Evolutionary conservation across 2,113 vertebrate genomes (phyloP).

Genomic region (Panthera tigris): DNA sequence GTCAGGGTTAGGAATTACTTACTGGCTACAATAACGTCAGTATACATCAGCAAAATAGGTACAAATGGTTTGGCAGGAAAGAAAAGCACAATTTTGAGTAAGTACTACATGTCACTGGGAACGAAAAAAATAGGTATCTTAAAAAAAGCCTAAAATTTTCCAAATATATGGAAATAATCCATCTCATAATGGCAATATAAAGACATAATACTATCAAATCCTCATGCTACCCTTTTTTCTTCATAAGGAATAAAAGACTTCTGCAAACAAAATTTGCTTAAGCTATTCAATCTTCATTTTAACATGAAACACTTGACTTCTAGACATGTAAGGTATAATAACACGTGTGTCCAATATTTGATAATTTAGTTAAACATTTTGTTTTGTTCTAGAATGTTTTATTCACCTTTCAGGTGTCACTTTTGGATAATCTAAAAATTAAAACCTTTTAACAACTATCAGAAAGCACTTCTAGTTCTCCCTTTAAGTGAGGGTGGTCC

Average conservation of each 20-base stretch:
- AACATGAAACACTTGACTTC: slow-evolving; percentile 1
- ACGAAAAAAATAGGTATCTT: slow-evolving; percentile 22
- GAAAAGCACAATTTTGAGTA: neutral
- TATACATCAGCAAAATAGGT: neutral
- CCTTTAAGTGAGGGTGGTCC: neutral
- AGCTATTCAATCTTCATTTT: slow-evolving; percentile 20
- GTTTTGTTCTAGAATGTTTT: neutral
- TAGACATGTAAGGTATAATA: neutral
- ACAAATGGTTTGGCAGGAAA: neutral
- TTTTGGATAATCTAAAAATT: slow-evolving; percentile 7
- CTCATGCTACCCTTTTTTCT: neutral
- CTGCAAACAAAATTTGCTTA: slow-evolving; percentile 11
- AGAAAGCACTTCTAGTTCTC: neutral
- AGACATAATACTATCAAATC: neutral
- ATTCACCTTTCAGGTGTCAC: neutral
- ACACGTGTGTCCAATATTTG: neutral
- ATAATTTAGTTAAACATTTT: neutral
- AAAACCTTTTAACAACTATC: neutral
- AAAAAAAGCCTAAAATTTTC: slow-evolving; percentile 11
- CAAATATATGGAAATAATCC: neutral
- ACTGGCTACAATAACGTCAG: neutral
- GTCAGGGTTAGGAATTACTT: neutral
- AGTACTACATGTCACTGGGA: neutral
- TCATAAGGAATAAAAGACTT: neutral
- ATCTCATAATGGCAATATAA: neutral